Evolutionary conservation across 2,797 vertebrate genomes (phyloP).

Genomic region (Prionace glauca): DNA sequence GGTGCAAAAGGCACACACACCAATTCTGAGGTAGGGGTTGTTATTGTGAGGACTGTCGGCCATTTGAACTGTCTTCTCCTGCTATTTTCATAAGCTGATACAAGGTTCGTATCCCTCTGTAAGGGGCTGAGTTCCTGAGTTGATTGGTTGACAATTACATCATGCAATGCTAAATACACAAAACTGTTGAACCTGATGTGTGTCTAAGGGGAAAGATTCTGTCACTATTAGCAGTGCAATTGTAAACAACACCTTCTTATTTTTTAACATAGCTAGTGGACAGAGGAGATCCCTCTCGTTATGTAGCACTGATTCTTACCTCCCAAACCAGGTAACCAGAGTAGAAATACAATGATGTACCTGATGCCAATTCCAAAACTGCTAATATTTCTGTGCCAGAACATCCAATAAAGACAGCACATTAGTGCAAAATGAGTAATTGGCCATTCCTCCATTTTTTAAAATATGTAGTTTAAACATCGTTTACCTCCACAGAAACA

Average conservation of each 20-base stretch:
- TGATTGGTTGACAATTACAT: background rate
- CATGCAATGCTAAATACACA: background rate
- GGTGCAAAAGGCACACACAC: no score
- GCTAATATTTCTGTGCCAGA: background rate
- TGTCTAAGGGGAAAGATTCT: background rate
- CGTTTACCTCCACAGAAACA: background rate
- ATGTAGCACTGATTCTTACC: background rate
- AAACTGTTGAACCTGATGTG: background rate
- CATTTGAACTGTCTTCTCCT: no score
- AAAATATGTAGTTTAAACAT: background rate
- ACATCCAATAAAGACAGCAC: background rate
- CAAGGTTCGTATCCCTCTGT: background rate
- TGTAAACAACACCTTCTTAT: background rate
- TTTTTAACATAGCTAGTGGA: background rate
- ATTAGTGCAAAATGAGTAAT: background rate
- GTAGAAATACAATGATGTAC: background rate
- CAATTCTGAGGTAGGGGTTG: no score
- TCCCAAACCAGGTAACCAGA: background rate
- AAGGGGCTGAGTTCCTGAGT: background rate
- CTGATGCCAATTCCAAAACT: background rate
- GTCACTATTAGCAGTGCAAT: background rate
- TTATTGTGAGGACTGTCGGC: no score
- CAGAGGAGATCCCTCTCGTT: background rate
- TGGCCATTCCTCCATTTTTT: background rate
- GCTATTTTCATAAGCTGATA: no score